Evolutionary conservation across 1,140 invertebrate genomes (phyloP).

Genomic region (Platyura marginata): DNA sequence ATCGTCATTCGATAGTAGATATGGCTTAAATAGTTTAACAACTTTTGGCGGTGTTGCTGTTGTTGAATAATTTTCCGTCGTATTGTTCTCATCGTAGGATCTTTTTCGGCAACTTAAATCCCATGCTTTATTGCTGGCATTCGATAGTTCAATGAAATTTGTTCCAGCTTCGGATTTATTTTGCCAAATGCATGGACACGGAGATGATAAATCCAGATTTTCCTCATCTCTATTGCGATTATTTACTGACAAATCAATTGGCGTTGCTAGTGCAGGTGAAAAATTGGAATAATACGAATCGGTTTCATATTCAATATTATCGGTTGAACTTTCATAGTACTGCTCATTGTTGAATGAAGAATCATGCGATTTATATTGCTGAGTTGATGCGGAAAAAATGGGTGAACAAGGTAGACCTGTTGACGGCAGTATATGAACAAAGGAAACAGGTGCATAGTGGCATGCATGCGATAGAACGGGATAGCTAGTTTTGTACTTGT

Average conservation of each 20-base stretch:
- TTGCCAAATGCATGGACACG: neutral
- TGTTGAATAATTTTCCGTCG: constrained; percentile 5
- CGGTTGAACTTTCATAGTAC: neutral
- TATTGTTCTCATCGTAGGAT: constrained; percentile 4
- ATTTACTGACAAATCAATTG: neutral
- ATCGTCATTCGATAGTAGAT: constrained; percentile 25
- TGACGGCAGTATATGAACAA: neutral
- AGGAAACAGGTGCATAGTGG: neutral
- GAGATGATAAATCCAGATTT: neutral
- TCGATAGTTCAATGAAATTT: neutral
- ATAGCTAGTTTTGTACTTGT: neutral
- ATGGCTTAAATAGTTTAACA: constrained; percentile 49
- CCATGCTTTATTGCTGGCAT: neutral
- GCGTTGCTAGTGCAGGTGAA: neutral
- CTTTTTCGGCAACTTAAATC: constrained; percentile 4
- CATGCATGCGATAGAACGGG: neutral
- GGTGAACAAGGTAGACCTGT: neutral
- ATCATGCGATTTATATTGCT: neutral
- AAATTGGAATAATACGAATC: neutral
- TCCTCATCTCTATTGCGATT: neutral
- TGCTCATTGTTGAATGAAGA: too few species aligned
- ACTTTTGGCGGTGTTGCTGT: constrained; percentile 15
- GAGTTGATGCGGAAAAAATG: neutral
- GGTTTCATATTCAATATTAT: neutral
- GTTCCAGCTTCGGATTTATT: neutral